Evolutionary conservation across 2,888 invertebrate genomes (phyloP).

Genomic region (Orchestes rusci): DNA sequence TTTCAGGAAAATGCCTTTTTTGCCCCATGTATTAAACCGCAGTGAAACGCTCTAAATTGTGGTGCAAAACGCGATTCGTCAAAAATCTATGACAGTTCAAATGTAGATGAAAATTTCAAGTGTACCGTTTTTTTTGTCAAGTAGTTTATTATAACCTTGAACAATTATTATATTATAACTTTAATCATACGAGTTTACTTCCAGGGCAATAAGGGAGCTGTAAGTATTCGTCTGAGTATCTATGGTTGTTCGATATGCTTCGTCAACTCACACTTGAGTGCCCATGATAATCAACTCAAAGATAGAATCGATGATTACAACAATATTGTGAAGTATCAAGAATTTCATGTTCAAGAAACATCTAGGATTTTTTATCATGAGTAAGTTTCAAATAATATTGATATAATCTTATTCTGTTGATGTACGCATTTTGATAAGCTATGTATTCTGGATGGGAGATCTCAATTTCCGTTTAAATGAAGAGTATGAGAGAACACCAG

Average conservation of each 20-base stretch:
- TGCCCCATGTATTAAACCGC: no score
- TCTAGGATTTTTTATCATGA: constrained; percentile 86
- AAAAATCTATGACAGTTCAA: no score
- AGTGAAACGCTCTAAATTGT: no score
- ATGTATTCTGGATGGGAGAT: constrained; percentile 89
- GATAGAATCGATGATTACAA: constrained; percentile 85
- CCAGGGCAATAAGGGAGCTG: constrained; percentile 94
- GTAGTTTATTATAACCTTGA: no score
- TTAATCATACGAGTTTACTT: constrained; percentile 36
- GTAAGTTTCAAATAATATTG: constrained; percentile 56
- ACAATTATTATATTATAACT: no score
- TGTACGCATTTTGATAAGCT: constrained; percentile 51
- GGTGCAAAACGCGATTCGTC: no score
- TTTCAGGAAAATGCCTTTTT: no score
- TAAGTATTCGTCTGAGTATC: constrained; percentile 77
- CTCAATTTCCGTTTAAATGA: constrained; percentile 77
- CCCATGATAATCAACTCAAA: constrained; percentile 78
- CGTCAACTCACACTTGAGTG: constrained; percentile 84
- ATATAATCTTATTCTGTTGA: no score
- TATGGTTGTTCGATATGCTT: constrained; percentile 85
- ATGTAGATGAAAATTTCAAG: no score
- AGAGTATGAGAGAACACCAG: constrained; percentile 53
- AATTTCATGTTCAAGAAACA: constrained; percentile 70
- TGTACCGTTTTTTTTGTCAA: no score
- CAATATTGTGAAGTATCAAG: constrained; percentile 74